These are phyloP conservation scores for Phortica magna DNA, from an alignment of 2,888 invertebrate species.

Conservation along the genomic window DNA sequence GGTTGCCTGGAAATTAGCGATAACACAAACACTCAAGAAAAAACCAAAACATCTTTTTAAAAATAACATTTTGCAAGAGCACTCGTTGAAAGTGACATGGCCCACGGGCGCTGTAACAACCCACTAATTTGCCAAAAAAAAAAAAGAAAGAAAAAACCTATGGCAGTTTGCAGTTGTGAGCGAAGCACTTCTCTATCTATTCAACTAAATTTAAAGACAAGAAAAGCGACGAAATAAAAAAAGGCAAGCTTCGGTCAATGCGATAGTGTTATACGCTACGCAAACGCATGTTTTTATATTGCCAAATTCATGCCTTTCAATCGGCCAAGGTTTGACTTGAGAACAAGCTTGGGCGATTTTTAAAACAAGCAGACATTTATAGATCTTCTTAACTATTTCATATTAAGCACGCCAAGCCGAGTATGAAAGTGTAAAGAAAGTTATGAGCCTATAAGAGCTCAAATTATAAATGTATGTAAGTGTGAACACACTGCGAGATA, in stretches of 20 bases:
- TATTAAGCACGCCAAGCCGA: too few species aligned
- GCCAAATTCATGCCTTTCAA: too few species aligned
- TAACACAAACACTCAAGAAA: constrained; percentile 1
- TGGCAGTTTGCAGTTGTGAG: background rate
- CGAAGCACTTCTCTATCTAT: background rate
- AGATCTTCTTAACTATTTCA: too few species aligned
- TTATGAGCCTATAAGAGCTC: background rate
- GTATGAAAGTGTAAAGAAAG: too few species aligned
- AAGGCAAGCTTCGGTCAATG: too few species aligned
- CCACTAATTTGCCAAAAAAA: background rate
- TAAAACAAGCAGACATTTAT: too few species aligned
- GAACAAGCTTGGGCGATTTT: too few species aligned
- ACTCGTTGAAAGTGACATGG: too few species aligned
- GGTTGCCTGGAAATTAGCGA: constrained; percentile 32
- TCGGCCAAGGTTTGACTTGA: too few species aligned
- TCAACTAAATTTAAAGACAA: background rate
- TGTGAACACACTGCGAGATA: background rate
- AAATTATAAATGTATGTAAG: background rate
- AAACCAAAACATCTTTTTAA: background rate
- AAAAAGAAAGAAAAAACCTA: background rate
- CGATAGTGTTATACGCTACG: too few species aligned
- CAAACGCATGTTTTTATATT: too few species aligned
- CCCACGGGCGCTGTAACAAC: background rate
- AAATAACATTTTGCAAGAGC: background rate
- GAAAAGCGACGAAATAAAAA: background rate